Conservation (phyloP, 1,140 invertebrate species). For the Zaprionus vittiger region DNA sequence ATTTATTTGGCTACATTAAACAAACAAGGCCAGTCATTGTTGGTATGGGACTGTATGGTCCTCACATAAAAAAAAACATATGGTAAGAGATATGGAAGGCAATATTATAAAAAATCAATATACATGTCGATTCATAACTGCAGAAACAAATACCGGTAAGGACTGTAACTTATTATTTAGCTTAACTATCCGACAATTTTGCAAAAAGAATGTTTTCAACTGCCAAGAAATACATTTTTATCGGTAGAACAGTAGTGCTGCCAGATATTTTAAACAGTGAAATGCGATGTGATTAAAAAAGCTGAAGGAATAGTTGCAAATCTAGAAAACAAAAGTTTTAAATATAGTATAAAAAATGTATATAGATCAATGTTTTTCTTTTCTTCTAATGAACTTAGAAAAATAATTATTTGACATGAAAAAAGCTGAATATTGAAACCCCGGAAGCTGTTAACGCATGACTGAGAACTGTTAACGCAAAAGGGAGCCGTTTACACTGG, state of each 20-base stretch:
- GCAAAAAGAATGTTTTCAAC: background rate
- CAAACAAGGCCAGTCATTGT: background rate
- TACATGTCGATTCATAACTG: background rate
- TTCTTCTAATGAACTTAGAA: too few relatives aligned
- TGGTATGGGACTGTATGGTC: background rate
- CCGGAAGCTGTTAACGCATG: background rate
- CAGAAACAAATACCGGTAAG: background rate
- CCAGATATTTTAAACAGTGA: too few relatives aligned
- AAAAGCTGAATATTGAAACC: too few relatives aligned
- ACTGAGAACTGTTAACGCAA: slow-evolving; percentile 19
- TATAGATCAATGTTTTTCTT: too few relatives aligned
- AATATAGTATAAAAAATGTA: too few relatives aligned
- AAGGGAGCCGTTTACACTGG: background rate
- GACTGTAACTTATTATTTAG: background rate
- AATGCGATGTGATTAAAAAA: too few relatives aligned
- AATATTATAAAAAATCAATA: background rate
- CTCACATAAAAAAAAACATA: background rate
- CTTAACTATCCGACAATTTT: background rate
- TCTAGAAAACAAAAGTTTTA: too few relatives aligned
- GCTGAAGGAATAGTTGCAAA: too few relatives aligned
- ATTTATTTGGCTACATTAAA: background rate
- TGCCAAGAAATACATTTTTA: too few relatives aligned
- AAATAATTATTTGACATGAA: too few relatives aligned
- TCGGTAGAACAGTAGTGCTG: too few relatives aligned
- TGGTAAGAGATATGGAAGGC: background rate